Conservation (phyloP, 2,888 invertebrate species). For the Chouioia cunea region DNA sequence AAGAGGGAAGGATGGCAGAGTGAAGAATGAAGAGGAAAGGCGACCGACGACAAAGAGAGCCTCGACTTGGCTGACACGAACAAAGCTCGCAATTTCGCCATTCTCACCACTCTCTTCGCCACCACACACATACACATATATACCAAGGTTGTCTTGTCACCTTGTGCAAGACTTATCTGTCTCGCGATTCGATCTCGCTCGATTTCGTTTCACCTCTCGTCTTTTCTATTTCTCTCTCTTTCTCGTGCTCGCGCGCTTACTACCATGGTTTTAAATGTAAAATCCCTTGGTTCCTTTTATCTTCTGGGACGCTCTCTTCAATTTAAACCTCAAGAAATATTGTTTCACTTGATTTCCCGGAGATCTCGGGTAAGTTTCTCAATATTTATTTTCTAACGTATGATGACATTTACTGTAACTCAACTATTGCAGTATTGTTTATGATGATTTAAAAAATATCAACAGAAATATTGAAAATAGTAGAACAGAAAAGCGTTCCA, state of each 20-base stretch:
- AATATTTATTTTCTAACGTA: no score
- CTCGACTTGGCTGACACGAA: constrained; percentile 56
- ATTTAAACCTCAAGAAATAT: background rate
- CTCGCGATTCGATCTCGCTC: constrained; percentile 37
- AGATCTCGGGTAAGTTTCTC: no score
- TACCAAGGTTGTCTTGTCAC: constrained; percentile 56
- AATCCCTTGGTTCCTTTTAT: constrained; percentile 14
- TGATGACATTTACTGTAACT: no score
- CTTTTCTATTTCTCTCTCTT: constrained; percentile 47
- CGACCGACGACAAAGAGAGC: constrained; percentile 48
- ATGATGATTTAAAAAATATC: no score
- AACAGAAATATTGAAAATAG: no score
- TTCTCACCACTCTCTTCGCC: constrained; percentile 51
- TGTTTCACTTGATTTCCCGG: no score
- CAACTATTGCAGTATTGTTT: no score
- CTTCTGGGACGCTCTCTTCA: constrained; percentile 7
- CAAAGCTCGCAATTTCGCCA: constrained; percentile 63
- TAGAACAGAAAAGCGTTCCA: no score
- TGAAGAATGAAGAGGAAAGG: constrained; percentile 38
- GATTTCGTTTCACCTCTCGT: constrained; percentile 16
- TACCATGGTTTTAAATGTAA: background rate
- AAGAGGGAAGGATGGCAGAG: constrained; percentile 39
- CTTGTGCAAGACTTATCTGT: constrained; percentile 38
- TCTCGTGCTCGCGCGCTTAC: background rate
- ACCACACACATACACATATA: constrained; percentile 43